These are phyloP conservation scores for Phodopus roborovskii DNA, from an alignment of 2,113 vertebrate genomes.

Conservation along the genomic window DNA sequence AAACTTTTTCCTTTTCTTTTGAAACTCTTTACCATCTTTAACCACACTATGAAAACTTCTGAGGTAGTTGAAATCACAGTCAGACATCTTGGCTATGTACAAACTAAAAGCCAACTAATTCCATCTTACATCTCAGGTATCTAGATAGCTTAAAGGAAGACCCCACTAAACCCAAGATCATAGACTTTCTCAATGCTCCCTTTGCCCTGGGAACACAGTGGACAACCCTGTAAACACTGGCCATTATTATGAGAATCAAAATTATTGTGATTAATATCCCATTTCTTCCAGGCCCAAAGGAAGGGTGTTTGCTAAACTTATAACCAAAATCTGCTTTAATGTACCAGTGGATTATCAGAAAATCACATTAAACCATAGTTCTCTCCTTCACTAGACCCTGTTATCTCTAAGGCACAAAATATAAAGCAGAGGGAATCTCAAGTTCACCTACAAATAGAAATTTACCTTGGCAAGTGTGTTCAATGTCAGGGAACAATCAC, in stretches of 20 bases:
- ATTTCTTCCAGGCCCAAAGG: neutral
- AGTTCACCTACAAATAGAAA: neutral
- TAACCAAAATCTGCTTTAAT: neutral
- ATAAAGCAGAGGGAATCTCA: neutral
- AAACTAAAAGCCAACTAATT: neutral
- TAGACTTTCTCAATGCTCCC: neutral
- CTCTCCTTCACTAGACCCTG: neutral
- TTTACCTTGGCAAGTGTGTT: neutral
- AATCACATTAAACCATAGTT: neutral
- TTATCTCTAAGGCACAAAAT: neutral
- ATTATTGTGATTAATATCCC: conserved; percentile 2
- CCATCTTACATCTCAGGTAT: neutral
- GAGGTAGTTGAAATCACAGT: neutral
- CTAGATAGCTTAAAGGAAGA: neutral
- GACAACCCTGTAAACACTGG: neutral
- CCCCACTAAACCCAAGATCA: neutral
- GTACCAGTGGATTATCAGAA: neutral
- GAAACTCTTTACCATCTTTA: neutral
- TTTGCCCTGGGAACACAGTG: neutral
- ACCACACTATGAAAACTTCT: neutral
- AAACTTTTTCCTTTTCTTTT: conserved; percentile 19
- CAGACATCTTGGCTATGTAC: neutral
- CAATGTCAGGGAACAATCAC: neutral
- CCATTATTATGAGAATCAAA: neutral
- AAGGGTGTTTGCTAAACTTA: neutral